Percentiles rank a stretch among this genome's conserved stretches.
These are phyloP conservation scores for Mystacornis crossleyi DNA, from an alignment of 2,113 vertebrate species.

Conservation along the genomic window DNA sequence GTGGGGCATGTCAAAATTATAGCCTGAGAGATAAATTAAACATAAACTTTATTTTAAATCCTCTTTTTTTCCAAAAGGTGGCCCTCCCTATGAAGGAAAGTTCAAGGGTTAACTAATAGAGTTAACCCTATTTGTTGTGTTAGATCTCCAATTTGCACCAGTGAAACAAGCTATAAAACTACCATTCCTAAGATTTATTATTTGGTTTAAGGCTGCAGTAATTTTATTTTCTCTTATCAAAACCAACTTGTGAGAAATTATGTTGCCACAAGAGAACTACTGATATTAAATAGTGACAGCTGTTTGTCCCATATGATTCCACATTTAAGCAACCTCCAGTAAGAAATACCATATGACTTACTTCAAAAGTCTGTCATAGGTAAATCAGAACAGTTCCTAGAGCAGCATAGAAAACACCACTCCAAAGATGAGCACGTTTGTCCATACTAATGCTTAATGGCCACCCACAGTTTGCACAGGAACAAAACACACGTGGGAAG, in stretches of 20 bases:
- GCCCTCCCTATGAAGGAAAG: not conserved
- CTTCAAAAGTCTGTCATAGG: conserved; percentile 80
- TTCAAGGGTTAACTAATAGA: not conserved
- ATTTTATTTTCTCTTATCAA: not conserved
- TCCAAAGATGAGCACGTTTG: conserved; percentile 79
- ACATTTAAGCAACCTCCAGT: not conserved
- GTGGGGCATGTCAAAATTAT: not conserved
- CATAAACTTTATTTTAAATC: not conserved
- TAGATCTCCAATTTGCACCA: not conserved
- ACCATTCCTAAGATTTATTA: not conserved
- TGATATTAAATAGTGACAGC: not conserved
- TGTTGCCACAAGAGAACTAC: not conserved
- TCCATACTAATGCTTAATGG: conserved; percentile 69
- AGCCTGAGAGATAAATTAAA: not conserved
- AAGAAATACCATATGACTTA: conserved; percentile 41
- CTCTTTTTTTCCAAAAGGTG: not conserved
- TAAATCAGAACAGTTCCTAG: conserved; percentile 79
- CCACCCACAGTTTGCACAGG: conserved; percentile 74
- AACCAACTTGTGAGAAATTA: not conserved
- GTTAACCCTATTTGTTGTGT: not conserved
- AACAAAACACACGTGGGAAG: conserved; percentile 79
- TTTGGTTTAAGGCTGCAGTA: not conserved
- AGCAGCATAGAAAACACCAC: conserved; percentile 79
- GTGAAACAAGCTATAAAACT: not conserved
- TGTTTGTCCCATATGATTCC: not conserved